Base-by-base conservation (phyloP, 2,113 vertebrate species). In the Odobenus rosmarus region DNA sequence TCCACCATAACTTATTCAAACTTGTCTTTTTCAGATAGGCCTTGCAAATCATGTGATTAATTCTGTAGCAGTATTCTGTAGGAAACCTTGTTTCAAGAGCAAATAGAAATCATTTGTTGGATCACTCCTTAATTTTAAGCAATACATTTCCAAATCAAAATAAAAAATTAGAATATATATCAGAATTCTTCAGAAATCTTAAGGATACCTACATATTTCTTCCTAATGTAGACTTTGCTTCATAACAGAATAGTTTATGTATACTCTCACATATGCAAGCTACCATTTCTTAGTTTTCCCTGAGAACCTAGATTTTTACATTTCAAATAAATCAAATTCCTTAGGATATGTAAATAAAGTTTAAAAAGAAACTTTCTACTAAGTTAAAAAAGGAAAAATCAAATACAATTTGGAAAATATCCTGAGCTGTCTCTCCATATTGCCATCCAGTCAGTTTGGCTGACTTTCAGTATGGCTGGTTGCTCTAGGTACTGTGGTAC, bases 401-500 rank as follows among this genome's bases (percentile, higher is more conserved):
- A 42, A 83, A 59, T 93, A 23, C 59, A 88, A 61, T 88, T 67
- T 42, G 13, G 90, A 74, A 79, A 96, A 84, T 97, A 90, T 31
- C 80, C 85, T 67, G 57, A 90, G 92, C 96, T 96, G 26, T 95
- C 93, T 92, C 94, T 96, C 59, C 85, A 90, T 46, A 46, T 46
- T 46, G 31, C 67, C 49, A 31, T 46, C 33, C 46, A 46, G 4
- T 97, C 88, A 89, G 57, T 49, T 80, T 94, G 77, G 67, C 76
- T 98, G 97, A 98, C 98, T 98, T 98, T 98, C 81, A 76, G 39
- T 76, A 46, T 28, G 71, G 39, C 71, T 46, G 97, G 33, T 90
- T 98, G 98, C 98, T 98, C 97, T 96, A 90, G 88, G 81, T 55
- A 15, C 82, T 87, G 77, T 97, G 95, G 93, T 97, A 97, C 97